Evolutionary conservation across 2,113 vertebrate genomes (phyloP), one percentile per base, ranked within the genome.

Genomic region (Mobula birostris): DNA sequence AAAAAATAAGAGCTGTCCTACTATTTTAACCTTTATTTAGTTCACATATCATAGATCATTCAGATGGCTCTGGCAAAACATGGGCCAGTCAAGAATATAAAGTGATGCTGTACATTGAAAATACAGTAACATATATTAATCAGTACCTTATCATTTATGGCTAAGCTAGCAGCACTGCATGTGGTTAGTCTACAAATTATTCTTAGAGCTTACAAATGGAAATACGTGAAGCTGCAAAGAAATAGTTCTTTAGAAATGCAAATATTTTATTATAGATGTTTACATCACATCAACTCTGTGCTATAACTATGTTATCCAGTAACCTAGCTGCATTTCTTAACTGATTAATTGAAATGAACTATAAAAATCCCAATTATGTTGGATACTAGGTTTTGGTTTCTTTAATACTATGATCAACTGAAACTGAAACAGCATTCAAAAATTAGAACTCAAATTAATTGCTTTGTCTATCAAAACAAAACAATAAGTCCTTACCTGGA

Each of bases 401-500:
- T 66, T 88, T 88, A 66, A 5, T 88, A n/a, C 61, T 19, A 7
- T 19, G 29, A 66, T 90, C 66, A 66, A 90, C 63, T 90, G 61
- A 32, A 66, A 90, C 63, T 90, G 61, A 32, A 74, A 74, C 17
- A 3, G 24, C 36, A 76, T 1, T 74, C 24, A 74, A 36, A 48
- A 85, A 32, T 36, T 79, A 58, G 21, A 24, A 74, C 2, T 74
- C 72, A 74, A 74, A 74, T 6, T 74, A 19, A 19, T 19, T 21
- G 21, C 5, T 74, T 74, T 21, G 5, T 74, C 19, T 74, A 21
- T 19, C 15, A 72, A 74, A 74, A 74, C 11, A 70, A 70, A 70
- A 48, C 48, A 48, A 66, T 66, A 74, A 19, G 82, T 94, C 94
- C 95, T 95, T 97, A 99, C 99, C 98, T 99, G 98, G 95, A 99